Base-by-base conservation (phyloP, 2,113 vertebrate species). In the Chamaetylas fuelleborni region DNA sequence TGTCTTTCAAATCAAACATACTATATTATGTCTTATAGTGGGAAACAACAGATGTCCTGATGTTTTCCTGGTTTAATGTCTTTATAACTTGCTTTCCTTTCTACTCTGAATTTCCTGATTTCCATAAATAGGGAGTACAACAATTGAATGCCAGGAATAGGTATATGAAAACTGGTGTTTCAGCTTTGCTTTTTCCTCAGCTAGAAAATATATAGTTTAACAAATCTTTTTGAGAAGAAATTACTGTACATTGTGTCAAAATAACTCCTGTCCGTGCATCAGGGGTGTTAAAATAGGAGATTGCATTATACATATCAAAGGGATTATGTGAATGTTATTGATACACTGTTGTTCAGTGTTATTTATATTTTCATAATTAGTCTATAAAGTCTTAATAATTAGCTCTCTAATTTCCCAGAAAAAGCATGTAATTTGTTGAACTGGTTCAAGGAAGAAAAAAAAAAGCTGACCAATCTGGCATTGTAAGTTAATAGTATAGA, bases 401-500 rank as follows among this genome's bases (percentile, higher is more conserved):
- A 96, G 77, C 50, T 90, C 80, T 96, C 88, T 97, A 92, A 97
- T 98, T 98, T 98, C 92, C 95, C 83, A 92, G 69, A 66, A 84
- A 96, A 92, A 93, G 56, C 54, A 73, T 66, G 57, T 97, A 97
- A 98, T 98, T 97, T 97, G 97, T 97, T 96, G 95, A 98, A 96
- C 91, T 80, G 78, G 48, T 66, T 94, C 73, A 91, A 88, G 79
- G 6, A 40, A 38, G 19, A 34, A 73, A 61, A 62, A 19, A 33
- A 69, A 36, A 51, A 90, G 67, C 96, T 96, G 92, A 96, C 98
- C 96, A 95, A 93, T 97, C 92, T 97, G 93, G 94, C 96, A 95
- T 96, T 95, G 94, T 96, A 97, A 95, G 96, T 97, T 98, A 98
- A 98, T 97, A 96, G 95, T 88, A 95, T 74, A 88, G 96, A 97